Evolutionary conservation across 2,113 vertebrate genomes (phyloP).

Genomic region (Donacobius atricapilla): DNA sequence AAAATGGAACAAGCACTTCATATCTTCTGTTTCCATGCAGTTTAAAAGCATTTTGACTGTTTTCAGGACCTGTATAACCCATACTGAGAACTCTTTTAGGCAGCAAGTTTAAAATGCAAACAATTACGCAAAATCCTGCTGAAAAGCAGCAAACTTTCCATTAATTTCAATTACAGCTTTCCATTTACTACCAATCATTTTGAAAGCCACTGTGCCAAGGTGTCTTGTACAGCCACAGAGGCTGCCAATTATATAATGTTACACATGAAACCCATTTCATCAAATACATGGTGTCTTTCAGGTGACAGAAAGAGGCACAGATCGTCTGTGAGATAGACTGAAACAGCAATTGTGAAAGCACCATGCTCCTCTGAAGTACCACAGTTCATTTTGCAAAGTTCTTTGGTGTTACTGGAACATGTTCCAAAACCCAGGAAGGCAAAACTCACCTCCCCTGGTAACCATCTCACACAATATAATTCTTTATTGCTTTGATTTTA

Average conservation of each 20-base stretch:
- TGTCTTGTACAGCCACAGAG: neutral
- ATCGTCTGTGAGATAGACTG: neutral
- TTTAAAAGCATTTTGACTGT: neutral
- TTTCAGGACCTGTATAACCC: neutral
- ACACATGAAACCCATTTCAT: neutral
- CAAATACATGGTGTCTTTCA: neutral
- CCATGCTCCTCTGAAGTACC: neutral
- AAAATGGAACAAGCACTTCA: neutral
- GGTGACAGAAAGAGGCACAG: neutral
- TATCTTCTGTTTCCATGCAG: neutral
- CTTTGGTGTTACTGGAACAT: neutral
- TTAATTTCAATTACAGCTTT: neutral
- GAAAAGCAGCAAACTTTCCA: neutral
- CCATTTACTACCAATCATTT: neutral
- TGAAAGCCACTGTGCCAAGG: neutral
- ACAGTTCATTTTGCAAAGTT: neutral
- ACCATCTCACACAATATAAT: neutral
- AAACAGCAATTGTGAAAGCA: neutral
- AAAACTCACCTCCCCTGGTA: neutral
- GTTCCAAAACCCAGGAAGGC: neutral
- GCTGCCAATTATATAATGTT: neutral
- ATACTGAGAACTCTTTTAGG: neutral
- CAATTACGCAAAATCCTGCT: neutral
- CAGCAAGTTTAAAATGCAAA: constrained; percentile 7
- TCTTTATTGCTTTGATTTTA: neutral